These are phyloP conservation scores for Ennomos fuscantarius DNA, from an alignment of 2,888 invertebrate genomes.

Conservation along the genomic window DNA sequence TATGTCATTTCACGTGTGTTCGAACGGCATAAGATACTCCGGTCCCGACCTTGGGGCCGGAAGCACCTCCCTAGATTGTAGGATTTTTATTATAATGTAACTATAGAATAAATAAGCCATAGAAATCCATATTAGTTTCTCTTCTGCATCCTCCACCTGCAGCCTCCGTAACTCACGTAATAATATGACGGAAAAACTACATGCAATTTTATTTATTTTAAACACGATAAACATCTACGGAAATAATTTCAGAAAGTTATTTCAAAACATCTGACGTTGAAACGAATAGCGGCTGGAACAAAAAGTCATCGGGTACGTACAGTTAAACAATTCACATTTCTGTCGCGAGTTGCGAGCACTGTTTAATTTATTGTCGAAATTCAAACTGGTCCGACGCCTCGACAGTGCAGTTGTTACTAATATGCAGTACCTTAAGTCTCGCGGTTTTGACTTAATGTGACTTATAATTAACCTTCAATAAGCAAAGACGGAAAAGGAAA, in stretches of 20 bases:
- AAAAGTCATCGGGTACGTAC: slow-evolving; percentile 39
- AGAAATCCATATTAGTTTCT: too few relatives aligned
- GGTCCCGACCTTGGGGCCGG: too few relatives aligned
- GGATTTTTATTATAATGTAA: too few relatives aligned
- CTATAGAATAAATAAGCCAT: too few relatives aligned
- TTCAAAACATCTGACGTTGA: slow-evolving; percentile 28
- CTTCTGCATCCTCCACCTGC: too few relatives aligned
- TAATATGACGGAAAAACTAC: background rate
- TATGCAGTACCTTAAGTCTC: slow-evolving; percentile 7
- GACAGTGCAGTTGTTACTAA: slow-evolving; percentile 10
- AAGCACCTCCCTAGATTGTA: too few relatives aligned
- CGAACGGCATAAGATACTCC: too few relatives aligned
- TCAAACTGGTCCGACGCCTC: slow-evolving; percentile 43
- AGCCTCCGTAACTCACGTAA: too few relatives aligned
- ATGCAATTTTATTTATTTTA: slow-evolving; percentile 1
- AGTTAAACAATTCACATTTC: slow-evolving; percentile 44
- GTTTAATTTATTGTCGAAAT: slow-evolving; percentile 56
- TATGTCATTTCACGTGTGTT: too few relatives aligned
- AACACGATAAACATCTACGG: background rate
- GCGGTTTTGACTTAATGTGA: background rate
- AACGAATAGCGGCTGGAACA: slow-evolving; percentile 29
- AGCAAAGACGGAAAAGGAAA: too few relatives aligned
- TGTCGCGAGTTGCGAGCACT: slow-evolving; percentile 40
- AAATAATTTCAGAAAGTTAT: slow-evolving; percentile 21
- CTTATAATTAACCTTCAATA: background rate